Evolutionary conservation across 2,797 vertebrate genomes (phyloP).

Genomic region (Gorsachius magnificus): DNA sequence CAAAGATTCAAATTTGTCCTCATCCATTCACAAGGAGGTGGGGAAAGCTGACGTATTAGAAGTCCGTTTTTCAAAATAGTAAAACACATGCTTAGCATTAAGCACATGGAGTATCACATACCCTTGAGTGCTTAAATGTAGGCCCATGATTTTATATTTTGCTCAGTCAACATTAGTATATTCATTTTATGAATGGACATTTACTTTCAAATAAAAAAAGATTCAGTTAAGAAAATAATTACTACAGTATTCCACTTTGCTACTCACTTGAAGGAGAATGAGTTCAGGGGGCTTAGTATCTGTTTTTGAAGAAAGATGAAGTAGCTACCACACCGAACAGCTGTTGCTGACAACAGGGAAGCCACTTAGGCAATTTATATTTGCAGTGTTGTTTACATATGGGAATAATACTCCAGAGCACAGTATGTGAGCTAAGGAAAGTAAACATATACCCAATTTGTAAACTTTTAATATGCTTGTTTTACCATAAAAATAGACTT

Average conservation of each 20-base stretch:
- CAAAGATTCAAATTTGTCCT: background rate
- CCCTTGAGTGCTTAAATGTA: background rate
- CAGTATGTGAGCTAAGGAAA: conserved; percentile 12
- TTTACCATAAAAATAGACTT: conserved; percentile 17
- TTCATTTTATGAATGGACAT: background rate
- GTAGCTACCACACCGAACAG: background rate
- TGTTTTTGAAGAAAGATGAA: background rate
- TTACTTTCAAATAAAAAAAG: background rate
- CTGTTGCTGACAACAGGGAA: background rate
- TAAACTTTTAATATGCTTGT: conserved; percentile 34
- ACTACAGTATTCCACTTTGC: background rate
- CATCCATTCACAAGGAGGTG: background rate
- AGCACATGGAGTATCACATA: background rate
- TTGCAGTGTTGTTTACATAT: conserved; percentile 12
- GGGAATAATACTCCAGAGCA: conserved; percentile 20
- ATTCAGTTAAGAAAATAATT: background rate
- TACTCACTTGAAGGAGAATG: background rate
- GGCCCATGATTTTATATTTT: background rate
- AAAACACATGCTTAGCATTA: background rate
- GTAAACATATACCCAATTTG: conserved; percentile 27
- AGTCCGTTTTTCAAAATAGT: background rate
- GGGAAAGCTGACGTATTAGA: background rate
- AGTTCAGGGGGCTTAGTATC: background rate
- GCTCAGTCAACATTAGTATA: background rate
- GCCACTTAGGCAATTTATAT: background rate